These are phyloP conservation scores for Uloborus diversus DNA, from an alignment of 1,140 invertebrate species.

Conservation along the genomic window DNA sequence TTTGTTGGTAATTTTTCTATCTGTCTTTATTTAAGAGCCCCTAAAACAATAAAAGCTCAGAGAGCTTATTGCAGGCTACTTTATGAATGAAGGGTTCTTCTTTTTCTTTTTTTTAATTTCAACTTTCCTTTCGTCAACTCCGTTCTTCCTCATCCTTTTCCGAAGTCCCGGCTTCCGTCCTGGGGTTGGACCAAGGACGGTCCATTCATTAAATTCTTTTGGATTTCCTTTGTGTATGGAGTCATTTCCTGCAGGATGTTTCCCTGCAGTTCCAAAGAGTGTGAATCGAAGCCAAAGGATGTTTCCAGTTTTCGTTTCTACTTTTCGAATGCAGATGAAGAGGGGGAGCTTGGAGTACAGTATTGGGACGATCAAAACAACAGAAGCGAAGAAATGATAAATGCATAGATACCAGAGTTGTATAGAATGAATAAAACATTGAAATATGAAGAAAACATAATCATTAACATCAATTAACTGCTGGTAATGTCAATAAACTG, in stretches of 20 bases:
- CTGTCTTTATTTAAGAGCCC: too few relatives aligned
- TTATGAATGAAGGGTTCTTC: constrained; percentile 13
- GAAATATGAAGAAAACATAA: too few relatives aligned
- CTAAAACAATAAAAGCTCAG: not conserved
- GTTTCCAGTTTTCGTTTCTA: not conserved
- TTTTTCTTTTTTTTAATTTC: not conserved
- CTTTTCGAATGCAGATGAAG: not conserved
- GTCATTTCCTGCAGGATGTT: constrained; percentile 21
- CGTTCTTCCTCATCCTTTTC: too few relatives aligned
- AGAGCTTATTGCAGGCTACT: not conserved
- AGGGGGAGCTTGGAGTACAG: too few relatives aligned
- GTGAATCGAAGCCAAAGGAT: not conserved
- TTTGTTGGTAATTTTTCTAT: too few relatives aligned
- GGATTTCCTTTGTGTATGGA: constrained; percentile 19
- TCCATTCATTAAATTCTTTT: constrained; percentile 35
- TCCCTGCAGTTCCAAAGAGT: not conserved
- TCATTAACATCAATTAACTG: too few relatives aligned
- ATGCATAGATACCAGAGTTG: not conserved
- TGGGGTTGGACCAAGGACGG: constrained; percentile 30
- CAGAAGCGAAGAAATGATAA: too few relatives aligned
- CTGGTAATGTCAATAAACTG: too few relatives aligned
- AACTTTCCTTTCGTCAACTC: too few relatives aligned
- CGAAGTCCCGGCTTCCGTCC: constrained; percentile 33
- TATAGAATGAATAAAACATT: not conserved
- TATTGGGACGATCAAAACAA: too few relatives aligned